Base-by-base conservation (phyloP, 2,888 invertebrate species). In the Allolobophora icterica region DNA sequence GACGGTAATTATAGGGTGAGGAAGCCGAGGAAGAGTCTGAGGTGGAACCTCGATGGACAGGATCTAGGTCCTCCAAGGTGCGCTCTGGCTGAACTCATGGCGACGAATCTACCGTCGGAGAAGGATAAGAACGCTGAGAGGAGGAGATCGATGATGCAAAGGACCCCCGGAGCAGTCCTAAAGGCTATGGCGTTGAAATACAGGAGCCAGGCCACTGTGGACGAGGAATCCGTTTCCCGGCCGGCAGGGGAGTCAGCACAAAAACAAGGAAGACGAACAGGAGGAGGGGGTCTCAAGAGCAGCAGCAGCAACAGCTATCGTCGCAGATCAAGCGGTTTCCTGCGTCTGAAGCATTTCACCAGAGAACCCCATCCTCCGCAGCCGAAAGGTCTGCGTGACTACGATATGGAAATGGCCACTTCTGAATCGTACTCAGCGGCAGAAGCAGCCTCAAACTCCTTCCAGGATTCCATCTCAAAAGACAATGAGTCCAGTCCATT, bases 1-100 rank as follows among this genome's bases (percentile, higher is more conserved):
- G 84, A 84, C 2, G 84, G 30, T 2, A n/a, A 84, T 5, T 34
- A 15, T 2, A 84, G 35, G 84, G 13, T 15, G 24, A 45, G 42
- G 84, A 42, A 30, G 13, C 90, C n/a, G 89, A 42, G 33, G 89
- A 42, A 89, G 89, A 90, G 87, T 40, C 90, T 97, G 0, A 35
- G 58, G 21, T 84, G 84, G 84, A 84, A 84, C 33, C 83, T 83
- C 33, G 84, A 84, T 35, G 34, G 84, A 84, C 33, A 6, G 84
- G 84, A 84, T n/a, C 34, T 34, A 0, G 84, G 84, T n/a, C 34
- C 34, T 34, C 33, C 84, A 15, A 21, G 84, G 34, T 84, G 34
- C 17, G 84, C 84, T 3, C 84, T 84, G 84, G 84, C 84, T 5
- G 84, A 84, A 34, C 84, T 84, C 11, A 84, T 84, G 84, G 35